Base-by-base conservation (phyloP, 2,888 invertebrate genomes). In the Temnothorax ravouxi region DNA sequence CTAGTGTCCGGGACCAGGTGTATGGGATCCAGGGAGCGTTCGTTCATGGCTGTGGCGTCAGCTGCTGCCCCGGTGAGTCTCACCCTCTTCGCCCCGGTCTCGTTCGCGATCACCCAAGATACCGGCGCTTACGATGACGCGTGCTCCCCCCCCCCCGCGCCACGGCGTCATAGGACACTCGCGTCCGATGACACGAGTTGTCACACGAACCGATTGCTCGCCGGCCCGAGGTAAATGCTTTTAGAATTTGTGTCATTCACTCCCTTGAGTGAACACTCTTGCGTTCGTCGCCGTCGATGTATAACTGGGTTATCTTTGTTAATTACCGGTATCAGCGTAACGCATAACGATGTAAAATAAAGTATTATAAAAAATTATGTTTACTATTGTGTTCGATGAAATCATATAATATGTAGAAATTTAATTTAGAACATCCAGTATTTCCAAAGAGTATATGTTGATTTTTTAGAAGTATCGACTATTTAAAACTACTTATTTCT, bases 1-100 rank as follows among this genome's bases (percentile, higher is more conserved):
- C 87, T 83, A 83, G 81, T 87, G 87, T 84, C 77, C 56, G 83
- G 67, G 87, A 89, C 90, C 90, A 90, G 90, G 90, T 90, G 90
- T 85, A 86, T 71, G 75, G 67, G 64, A 87, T 86, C 87, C 25
- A 54, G 50, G 64, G 59, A 72, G 38, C 76, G 85, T 88, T 87
- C 86, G 84, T 85, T 79, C 76, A 71, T 76, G 67, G 71, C 59
- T 50, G 29, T 25, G 84, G 69, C 84, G 90, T 90, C 90, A 90
- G 90, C 90, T 90, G 90, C 90, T 87, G 84, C 86, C 90, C 88
- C 84, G 25, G 59, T 59, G 86, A 83, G 89, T 86, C 86, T 66
- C 85, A 88, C 89, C 86, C 88, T 84, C 88, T 84, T 71, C 75
- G 56, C 47, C 61, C 61, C 83, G 62, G 38, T 67, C 67, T 61